Conservation (phyloP, 2,113 vertebrate species). For the Apodemus speciosus region DNA sequence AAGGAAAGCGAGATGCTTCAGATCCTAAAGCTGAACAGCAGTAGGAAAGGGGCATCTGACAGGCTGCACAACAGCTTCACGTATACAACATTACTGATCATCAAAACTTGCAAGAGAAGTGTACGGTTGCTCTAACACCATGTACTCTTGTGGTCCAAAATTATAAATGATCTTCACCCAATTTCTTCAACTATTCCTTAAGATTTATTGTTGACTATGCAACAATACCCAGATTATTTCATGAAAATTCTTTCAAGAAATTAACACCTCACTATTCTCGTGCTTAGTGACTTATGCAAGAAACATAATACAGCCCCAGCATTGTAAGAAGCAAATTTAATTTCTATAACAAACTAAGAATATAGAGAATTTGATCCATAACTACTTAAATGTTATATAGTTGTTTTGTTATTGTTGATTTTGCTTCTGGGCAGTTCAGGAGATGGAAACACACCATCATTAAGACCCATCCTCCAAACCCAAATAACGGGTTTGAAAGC, state of each 20-base stretch:
- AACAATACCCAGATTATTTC: not conserved
- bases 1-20: not conserved
- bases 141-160: not conserved
- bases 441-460: not conserved
- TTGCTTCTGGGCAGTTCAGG: not conserved
- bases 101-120: not conserved
- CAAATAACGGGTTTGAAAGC: not conserved
- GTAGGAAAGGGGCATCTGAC: not conserved
- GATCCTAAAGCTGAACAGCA: constrained; percentile 17
- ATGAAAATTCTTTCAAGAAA: constrained; percentile 38
- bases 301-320: not conserved
- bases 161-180: not conserved
- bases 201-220: not conserved
- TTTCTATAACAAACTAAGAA: not conserved
- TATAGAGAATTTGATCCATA: not conserved
- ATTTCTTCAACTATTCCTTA: constrained; percentile 13
- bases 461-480: not conserved
- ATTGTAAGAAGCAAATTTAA: not conserved
- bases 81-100: not conserved
- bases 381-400: not conserved
- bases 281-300: not conserved
- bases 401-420: not conserved
- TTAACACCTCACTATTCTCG: not conserved
- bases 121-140: not conserved
- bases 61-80: not conserved